Conservation (phyloP, 2,113 vertebrate species). For the Nycticebus coucang region DNA sequence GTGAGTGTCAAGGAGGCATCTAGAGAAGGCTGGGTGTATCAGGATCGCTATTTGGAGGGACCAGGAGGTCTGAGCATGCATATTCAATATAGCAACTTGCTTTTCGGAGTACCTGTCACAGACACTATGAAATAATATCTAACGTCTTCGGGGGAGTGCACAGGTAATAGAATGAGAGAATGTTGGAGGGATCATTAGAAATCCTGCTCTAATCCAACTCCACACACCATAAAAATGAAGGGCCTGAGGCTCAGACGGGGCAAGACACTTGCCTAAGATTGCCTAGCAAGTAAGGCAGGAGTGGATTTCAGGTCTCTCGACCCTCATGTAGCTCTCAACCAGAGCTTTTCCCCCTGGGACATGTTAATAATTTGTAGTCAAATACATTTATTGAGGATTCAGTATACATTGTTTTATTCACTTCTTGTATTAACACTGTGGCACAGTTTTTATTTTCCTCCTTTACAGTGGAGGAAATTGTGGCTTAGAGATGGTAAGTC, state of each 20-base stretch:
- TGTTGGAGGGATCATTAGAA: background rate
- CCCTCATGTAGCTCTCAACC: background rate
- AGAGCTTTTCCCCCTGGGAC: background rate
- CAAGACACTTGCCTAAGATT: background rate
- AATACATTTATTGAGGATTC: accelerated
- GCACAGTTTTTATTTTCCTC: background rate
- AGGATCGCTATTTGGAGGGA: background rate
- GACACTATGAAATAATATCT: too few relatives aligned
- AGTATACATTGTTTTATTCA: background rate
- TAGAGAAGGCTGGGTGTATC: background rate
- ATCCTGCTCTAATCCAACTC: background rate
- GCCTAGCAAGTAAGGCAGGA: background rate
- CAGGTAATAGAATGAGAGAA: background rate
- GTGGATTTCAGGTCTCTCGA: background rate
- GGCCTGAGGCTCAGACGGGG: background rate
- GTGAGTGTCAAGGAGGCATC: background rate
- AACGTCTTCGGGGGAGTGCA: background rate
- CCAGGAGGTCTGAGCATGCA: background rate
- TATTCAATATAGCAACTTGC: background rate
- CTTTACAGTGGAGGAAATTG: background rate
- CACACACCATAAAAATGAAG: background rate
- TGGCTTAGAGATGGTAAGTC: background rate
- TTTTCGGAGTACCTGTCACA: background rate
- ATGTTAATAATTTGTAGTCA: background rate
- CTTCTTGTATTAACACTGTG: background rate